Evolutionary conservation across 2,113 vertebrate genomes (phyloP), one percentile per base, ranked within the genome.

Genomic region (Vulpes ferrilata): DNA sequence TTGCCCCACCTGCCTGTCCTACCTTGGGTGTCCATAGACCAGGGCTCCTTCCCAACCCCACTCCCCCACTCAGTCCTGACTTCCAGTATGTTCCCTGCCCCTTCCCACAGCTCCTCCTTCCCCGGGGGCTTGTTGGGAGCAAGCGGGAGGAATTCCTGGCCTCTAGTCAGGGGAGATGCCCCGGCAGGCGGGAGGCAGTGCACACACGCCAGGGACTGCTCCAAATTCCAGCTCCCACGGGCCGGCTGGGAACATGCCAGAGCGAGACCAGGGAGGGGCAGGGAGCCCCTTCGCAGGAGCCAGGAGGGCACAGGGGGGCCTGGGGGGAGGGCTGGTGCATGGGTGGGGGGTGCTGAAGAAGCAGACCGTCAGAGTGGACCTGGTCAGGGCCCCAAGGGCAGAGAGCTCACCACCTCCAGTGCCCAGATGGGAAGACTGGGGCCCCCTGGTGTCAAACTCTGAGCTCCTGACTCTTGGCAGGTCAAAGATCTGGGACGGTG

Each of bases 171-270:
- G 96, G 97, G 93, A 98, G 97, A 97, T 97, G 98, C 81, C 98
- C 98, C 27, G 2, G 98, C 98, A 98, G 97, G 98, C 94, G 38
- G 93, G 92, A 87, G 74, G 92, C 69, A 8, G 92, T 1, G 2
- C 0, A 0, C 94, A 48, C 98, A 94, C 67, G 95, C 98, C 93
- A 94, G 97, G 98, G 97, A 88, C 97, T 1, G 96, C 93, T 95
- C 90, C 5, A 2, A 94, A 98, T 98, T 98, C 98, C 97, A 97
- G 97, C 98, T 97, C 97, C 97, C 97, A 97, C 86, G 82, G 79
- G 90, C 93, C 69, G 30, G 78, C 79, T 51, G 79, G 95, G 97
- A 83, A 86, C 27, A 7, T 0, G 95, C 98, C 97, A 97, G 30
- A 80, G 79, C 9, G 2, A 84, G 88, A 62, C 92, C 11, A 5